phyloP scores from a whole-genome alignment of 1,140 invertebrate species.

The Drosophila equinoxialis region DNA sequence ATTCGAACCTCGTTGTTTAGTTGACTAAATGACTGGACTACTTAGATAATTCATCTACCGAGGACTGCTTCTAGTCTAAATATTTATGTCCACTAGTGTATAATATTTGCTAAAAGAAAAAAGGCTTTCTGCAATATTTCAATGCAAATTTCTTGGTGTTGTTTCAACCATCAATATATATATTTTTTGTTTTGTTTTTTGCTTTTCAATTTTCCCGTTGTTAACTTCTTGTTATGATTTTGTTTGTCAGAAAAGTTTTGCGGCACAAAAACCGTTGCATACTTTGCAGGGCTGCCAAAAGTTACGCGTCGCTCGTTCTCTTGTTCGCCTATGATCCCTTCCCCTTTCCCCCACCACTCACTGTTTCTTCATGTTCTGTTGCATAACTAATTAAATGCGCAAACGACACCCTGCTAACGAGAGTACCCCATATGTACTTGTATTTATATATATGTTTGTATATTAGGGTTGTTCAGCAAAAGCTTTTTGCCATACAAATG shows the following conservation, averaged over 20 bases:
- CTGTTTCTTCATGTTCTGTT: constrained; percentile 17
- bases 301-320: constrained; percentile 6
- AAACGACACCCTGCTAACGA: constrained; percentile 6
- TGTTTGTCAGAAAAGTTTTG: neutral
- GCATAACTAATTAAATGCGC: constrained; percentile 52
- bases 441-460: neutral
- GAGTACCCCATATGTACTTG: neutral
- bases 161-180: neutral
- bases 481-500: no score
- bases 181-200: neutral
- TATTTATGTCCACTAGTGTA: no score
- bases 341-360: neutral
- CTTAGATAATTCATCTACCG: no score
- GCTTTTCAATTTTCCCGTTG: constrained; percentile 2
- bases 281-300: constrained; percentile 16
- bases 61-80: no score
- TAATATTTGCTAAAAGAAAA: no score
- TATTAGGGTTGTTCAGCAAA: neutral
- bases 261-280: constrained; percentile 4
- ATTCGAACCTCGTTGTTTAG: no score
- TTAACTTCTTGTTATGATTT: no score
- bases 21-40: no score
- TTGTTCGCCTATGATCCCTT: neutral
- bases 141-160: neutral
- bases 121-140: no score